Percentiles rank a stretch among this genome's conserved stretches.
These are phyloP conservation scores for Sternotherus odoratus DNA, from an alignment of 2,797 vertebrate genomes.

Conservation along the genomic window DNA sequence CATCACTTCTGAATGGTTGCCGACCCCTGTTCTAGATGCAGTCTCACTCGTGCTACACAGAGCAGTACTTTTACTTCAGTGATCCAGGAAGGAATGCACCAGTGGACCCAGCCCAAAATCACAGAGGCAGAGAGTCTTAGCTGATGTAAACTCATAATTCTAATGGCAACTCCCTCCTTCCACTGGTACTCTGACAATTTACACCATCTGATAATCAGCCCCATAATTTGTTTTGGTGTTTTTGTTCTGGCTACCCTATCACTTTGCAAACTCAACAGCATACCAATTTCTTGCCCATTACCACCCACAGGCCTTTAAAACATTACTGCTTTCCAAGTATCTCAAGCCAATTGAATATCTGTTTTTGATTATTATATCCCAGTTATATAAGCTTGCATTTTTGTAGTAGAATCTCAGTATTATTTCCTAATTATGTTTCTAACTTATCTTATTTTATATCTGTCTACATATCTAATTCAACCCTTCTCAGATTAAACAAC, in stretches of 20 bases:
- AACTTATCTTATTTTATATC: background rate
- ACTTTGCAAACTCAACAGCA: background rate
- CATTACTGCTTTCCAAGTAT: background rate
- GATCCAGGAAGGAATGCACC: rapidly evolving
- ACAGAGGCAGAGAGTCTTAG: background rate
- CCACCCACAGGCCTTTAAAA: background rate
- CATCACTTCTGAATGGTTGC: too few species aligned
- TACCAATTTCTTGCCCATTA: background rate
- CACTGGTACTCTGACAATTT: too few species aligned
- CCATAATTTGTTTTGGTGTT: too few species aligned
- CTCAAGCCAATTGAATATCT: background rate
- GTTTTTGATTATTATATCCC: background rate
- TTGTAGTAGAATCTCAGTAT: background rate
- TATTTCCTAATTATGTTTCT: background rate
- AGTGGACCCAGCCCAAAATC: background rate
- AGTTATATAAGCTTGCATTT: background rate
- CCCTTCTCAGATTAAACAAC: background rate
- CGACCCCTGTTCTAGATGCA: background rate
- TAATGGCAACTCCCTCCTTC: too few species aligned
- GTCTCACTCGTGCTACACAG: background rate
- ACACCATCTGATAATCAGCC: too few species aligned
- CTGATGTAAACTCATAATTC: background rate
- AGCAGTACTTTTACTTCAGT: background rate
- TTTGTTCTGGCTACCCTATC: background rate
- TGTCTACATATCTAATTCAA: background rate